Evolutionary conservation across 2,888 invertebrate species (phyloP).

Genomic region (Fissipunctia ypsillon): DNA sequence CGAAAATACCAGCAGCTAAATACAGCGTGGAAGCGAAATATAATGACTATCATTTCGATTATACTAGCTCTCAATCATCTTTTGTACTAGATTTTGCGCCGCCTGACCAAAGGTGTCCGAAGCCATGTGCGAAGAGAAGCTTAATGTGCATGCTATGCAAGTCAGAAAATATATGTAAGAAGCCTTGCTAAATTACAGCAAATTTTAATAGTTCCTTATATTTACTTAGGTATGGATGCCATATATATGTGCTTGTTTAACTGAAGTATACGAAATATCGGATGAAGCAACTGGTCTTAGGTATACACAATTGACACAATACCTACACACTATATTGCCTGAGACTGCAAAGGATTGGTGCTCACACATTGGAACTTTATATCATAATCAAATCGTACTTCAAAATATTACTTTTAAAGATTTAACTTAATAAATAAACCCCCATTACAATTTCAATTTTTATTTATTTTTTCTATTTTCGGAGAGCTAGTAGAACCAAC

Average conservation of each 20-base stretch:
- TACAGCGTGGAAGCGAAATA: slow-evolving; percentile 86
- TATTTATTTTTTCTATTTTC: not conserved
- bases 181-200: slow-evolving; percentile 14
- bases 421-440: not conserved
- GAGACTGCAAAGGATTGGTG: not conserved
- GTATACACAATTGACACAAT: slow-evolving; percentile 16
- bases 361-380: slow-evolving; percentile 18
- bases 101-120: slow-evolving; percentile 79
- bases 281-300: slow-evolving; percentile 30
- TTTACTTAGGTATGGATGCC: not conserved
- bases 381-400: slow-evolving; percentile 1
- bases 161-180: slow-evolving; percentile 33
- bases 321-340: slow-evolving; percentile 8
- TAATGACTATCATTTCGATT: slow-evolving; percentile 87
- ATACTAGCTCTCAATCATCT: slow-evolving; percentile 85
- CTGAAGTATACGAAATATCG: slow-evolving; percentile 27
- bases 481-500: not conserved
- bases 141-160: slow-evolving; percentile 71
- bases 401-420: slow-evolving; percentile 1
- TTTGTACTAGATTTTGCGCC: slow-evolving; percentile 86
- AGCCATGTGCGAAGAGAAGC: slow-evolving; percentile 79
- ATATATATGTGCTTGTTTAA: not conserved
- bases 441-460: not conserved
- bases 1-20: slow-evolving; percentile 65
- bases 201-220: not conserved